Conservation (phyloP, 2,113 vertebrate species). For the Malaclemys terrapin region DNA sequence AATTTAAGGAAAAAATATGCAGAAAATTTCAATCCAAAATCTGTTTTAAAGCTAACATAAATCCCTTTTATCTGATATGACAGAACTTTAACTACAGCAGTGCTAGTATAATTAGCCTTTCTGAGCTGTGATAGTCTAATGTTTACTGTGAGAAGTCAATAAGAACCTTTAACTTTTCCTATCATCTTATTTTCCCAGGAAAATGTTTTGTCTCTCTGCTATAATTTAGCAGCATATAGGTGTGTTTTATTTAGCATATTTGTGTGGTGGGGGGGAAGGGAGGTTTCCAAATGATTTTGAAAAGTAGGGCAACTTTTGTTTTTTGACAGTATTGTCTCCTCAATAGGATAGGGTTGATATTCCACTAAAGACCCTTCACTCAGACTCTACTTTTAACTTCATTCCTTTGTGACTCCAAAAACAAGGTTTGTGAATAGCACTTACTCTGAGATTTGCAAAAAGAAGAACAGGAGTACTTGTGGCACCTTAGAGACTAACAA, state of each 20-base stretch:
- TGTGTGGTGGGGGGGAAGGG: not conserved
- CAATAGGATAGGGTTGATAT: not conserved
- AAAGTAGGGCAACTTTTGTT: conserved; percentile 1
- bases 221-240: conserved; percentile 8
- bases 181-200: not conserved
- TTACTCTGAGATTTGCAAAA: conserved; percentile 34
- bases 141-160: not conserved
- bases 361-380: not conserved
- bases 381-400: not conserved
- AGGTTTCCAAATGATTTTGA: not conserved
- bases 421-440: not conserved
- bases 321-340: not conserved
- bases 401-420: conserved; percentile 32
- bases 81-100: not conserved
- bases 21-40: not conserved
- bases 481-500: too few relatives aligned
- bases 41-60: not conserved
- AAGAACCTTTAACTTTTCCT: not conserved
- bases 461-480: too few relatives aligned
- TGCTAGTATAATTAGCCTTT: not conserved
- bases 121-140: not conserved
- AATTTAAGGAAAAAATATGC: not conserved
- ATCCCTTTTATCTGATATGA: fast-evolving
- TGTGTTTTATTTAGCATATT: conserved; percentile 12
- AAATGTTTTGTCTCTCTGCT: not conserved